Conservation (phyloP, 2,888 invertebrate genomes). For the Ypsolopha scabrella region DNA sequence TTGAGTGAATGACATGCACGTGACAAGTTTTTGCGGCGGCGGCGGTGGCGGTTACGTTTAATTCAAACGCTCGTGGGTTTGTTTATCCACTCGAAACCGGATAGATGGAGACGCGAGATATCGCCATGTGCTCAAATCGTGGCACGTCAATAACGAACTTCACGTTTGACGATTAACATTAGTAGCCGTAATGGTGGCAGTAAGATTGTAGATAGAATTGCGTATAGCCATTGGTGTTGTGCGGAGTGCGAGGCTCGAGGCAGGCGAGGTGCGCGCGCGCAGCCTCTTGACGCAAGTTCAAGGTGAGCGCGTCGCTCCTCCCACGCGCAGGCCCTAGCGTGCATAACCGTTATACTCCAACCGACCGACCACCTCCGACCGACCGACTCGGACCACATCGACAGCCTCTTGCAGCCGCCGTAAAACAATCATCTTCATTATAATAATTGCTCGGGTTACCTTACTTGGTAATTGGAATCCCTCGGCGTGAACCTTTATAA, state of each 20-base stretch:
- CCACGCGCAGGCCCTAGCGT: slow-evolving; percentile 50
- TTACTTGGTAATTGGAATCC: neutral
- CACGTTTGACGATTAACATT: too few relatives aligned
- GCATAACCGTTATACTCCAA: slow-evolving; percentile 48
- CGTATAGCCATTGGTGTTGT: slow-evolving; percentile 12
- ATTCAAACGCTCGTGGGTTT: neutral
- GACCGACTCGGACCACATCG: neutral
- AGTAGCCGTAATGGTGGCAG: too few relatives aligned
- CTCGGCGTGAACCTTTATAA: neutral
- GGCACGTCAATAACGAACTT: too few relatives aligned
- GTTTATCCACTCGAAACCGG: neutral
- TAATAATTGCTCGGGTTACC: neutral
- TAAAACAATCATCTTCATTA: slow-evolving; percentile 1
- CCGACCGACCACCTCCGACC: neutral
- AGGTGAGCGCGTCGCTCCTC: slow-evolving; percentile 66
- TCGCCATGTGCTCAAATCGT: neutral
- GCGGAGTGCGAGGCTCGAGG: slow-evolving; percentile 20
- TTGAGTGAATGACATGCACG: slow-evolving; percentile 49
- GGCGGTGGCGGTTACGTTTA: neutral
- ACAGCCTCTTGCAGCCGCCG: neutral
- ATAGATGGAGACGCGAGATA: neutral
- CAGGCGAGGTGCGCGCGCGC: neutral
- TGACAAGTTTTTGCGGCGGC: slow-evolving; percentile 23
- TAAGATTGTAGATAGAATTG: too few relatives aligned
- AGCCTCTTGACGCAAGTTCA: slow-evolving; percentile 63